Conservation (phyloP, 2,888 invertebrate species). For the Philereme transversata region DNA sequence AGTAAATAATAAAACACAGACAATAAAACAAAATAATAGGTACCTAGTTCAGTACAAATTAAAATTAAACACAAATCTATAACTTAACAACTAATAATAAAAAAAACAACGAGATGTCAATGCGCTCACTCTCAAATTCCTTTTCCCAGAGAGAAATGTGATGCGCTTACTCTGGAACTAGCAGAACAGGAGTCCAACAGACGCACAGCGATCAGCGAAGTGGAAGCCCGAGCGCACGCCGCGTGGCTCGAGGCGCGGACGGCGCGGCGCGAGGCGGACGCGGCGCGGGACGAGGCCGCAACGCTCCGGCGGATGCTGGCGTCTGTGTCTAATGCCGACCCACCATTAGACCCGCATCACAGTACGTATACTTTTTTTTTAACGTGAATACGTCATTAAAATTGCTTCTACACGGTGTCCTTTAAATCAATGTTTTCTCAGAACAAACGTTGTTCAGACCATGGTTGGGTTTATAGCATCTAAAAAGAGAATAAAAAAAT, state of each 20-base stretch:
- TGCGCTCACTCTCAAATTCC: neutral
- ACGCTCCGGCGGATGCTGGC: constrained; percentile 67
- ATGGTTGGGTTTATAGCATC: too few species aligned
- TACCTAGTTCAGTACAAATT: too few species aligned
- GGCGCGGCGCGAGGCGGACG: constrained; percentile 92
- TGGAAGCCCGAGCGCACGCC: constrained; percentile 93
- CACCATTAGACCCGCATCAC: constrained; percentile 62
- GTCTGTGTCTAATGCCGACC: constrained; percentile 51
- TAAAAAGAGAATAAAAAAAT: too few species aligned
- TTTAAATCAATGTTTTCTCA: too few species aligned
- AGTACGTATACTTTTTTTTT: constrained; percentile 41
- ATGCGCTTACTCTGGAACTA: constrained; percentile 91
- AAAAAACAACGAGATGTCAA: too few species aligned
- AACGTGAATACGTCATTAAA: too few species aligned
- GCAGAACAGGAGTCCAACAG: constrained; percentile 91
- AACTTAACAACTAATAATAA: too few species aligned
- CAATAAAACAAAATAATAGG: too few species aligned
- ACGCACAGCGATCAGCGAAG: constrained; percentile 88
- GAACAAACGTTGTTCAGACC: too few species aligned
- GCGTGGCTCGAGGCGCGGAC: constrained; percentile 93
- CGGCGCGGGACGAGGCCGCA: constrained; percentile 79
- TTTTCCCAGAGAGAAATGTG: constrained; percentile 83
- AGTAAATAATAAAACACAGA: too few species aligned
- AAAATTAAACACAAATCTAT: too few species aligned
- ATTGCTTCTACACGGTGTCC: too few species aligned